Evolutionary conservation across 2,113 vertebrate genomes (phyloP).

Genomic region (Cheirogaleus medius): DNA sequence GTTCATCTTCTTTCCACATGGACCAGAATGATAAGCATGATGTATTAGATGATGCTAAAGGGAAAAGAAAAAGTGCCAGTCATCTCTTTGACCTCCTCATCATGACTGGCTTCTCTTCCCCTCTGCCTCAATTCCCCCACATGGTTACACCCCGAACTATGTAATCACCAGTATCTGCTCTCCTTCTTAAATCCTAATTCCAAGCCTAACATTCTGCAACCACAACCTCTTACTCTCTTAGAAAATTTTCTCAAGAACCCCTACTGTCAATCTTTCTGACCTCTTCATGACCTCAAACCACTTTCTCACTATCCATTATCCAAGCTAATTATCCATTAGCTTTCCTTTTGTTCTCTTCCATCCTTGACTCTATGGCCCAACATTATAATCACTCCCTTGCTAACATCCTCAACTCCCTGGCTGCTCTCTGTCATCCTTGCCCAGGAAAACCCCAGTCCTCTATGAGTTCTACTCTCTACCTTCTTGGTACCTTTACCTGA

Average conservation of each 20-base stretch:
- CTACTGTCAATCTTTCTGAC: background rate
- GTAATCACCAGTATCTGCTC: background rate
- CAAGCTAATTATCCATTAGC: background rate
- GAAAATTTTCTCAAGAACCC: background rate
- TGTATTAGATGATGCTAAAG: background rate
- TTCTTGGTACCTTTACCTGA: background rate
- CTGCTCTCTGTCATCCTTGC: background rate
- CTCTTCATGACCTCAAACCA: background rate
- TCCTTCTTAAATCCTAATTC: background rate
- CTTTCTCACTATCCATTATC: background rate
- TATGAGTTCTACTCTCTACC: background rate
- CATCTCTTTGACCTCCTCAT: background rate
- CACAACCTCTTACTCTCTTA: background rate
- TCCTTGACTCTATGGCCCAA: background rate
- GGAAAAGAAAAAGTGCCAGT: background rate
- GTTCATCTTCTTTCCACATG: background rate
- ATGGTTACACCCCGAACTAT: background rate
- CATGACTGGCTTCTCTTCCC: background rate
- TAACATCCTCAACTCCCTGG: background rate
- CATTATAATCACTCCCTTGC: background rate
- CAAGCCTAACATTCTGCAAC: background rate
- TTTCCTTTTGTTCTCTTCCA: background rate
- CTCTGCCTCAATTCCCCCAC: background rate
- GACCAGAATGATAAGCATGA: background rate
- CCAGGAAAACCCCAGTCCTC: background rate